These are phyloP conservation scores for Sus scrofa DNA, from an alignment of 2,113 vertebrate genomes.

Conservation along the genomic window T2T-Sscrofa CM000822.6:6942501-6943000, in stretches of 20 bases:
- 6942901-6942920: constrained; percentile 43
- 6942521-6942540: constrained; percentile 18
- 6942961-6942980: background rate
- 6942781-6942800: background rate
- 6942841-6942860: constrained; percentile 16
- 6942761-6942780: constrained; percentile 53
- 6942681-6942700: background rate
- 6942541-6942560: constrained; percentile 59
- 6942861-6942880: background rate
- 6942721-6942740: background rate
- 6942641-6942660: background rate
- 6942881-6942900: background rate
- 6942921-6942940: background rate
- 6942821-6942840: background rate
- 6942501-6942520: constrained; percentile 25
- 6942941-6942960: background rate
- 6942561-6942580: constrained; percentile 68
- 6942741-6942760: constrained; percentile 18
- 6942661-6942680: background rate
- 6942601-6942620: background rate
- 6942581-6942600: constrained; percentile 48
- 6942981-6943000: background rate
- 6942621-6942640: background rate
- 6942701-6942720: background rate
- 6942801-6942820: background rate